Conservation (phyloP, 2,113 vertebrate species). For the Sarotherodon lohbergeri region DNA sequence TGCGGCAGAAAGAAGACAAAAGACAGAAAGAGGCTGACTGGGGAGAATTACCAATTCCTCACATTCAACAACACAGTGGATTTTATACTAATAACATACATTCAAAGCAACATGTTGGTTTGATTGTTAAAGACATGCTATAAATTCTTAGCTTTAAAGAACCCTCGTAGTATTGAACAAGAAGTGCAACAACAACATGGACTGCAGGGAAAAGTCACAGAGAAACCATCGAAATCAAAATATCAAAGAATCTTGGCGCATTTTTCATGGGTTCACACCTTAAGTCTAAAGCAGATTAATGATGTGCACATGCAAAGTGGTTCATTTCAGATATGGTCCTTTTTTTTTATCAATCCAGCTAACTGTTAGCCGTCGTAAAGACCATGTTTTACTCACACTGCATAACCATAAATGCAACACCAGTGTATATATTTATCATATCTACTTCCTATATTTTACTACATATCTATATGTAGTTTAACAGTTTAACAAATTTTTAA, state of each 20-base stretch:
- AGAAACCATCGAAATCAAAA: rapidly evolving
- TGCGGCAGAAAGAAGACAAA: not conserved
- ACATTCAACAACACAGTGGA: not conserved
- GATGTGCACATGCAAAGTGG: not conserved
- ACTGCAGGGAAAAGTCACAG: not conserved
- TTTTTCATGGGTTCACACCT: not conserved
- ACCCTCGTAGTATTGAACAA: rapidly evolving
- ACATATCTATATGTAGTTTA: not conserved
- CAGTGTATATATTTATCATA: not conserved
- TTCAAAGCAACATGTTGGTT: not conserved
- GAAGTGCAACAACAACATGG: not conserved
- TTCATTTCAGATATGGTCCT: not conserved
- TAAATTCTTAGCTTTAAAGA: not conserved
- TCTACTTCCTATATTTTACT: not conserved
- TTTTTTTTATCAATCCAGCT: not conserved
- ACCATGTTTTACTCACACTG: not conserved
- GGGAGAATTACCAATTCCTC: not conserved
- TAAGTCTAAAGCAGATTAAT: not conserved
- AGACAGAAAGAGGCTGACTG: not conserved
- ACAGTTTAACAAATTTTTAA: not conserved
- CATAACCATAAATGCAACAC: not conserved
- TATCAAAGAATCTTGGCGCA: not conserved
- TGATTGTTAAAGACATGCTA: not conserved
- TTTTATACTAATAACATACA: not conserved
- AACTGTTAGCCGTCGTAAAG: not conserved